These are phyloP conservation scores for Prietella phreatophila DNA, from an alignment of 2,113 vertebrate species.

Conservation along the genomic window DNA sequence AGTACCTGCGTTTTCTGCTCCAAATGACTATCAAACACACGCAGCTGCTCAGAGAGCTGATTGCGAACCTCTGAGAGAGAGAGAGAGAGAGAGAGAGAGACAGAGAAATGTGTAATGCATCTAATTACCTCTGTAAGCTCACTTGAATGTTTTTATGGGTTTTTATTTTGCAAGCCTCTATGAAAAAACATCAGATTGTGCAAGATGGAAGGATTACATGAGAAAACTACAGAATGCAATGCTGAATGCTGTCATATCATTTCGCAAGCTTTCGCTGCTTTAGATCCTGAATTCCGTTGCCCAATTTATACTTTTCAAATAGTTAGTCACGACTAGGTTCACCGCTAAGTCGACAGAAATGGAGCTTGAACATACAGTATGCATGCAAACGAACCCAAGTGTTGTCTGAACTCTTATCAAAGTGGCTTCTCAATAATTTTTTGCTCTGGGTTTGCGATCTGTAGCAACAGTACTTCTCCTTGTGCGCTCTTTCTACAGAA, in stretches of 20 bases:
- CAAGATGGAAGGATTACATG: not conserved
- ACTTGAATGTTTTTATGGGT: not conserved
- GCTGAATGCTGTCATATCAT: not conserved
- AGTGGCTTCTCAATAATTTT: not conserved
- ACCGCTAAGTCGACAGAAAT: not conserved
- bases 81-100: not conserved
- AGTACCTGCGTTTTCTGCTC: constrained; percentile 82
- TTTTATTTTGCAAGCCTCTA: not conserved
- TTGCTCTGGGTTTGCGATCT: not conserved
- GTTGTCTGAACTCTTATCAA: not conserved
- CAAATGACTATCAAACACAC: constrained; percentile 80
- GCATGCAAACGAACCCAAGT: not conserved
- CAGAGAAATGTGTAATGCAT: not conserved
- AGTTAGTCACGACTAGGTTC: not conserved
- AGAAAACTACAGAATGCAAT: not conserved
- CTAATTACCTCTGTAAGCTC: not conserved
- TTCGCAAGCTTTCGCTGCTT: not conserved
- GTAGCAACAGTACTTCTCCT: constrained; percentile 5
- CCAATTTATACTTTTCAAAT: too few relatives aligned
- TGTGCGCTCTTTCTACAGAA: not conserved
- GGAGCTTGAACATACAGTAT: not conserved
- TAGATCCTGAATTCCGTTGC: not conserved
- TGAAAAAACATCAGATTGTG: not conserved
- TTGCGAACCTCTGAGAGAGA: constrained; percentile 76
- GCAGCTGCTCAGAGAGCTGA: constrained; percentile 82